Percentiles rank a stretch among this genome's conserved stretches.
phyloP scores from a whole-genome alignment of 2,888 invertebrate species.

The Campoplex nolae region DNA sequence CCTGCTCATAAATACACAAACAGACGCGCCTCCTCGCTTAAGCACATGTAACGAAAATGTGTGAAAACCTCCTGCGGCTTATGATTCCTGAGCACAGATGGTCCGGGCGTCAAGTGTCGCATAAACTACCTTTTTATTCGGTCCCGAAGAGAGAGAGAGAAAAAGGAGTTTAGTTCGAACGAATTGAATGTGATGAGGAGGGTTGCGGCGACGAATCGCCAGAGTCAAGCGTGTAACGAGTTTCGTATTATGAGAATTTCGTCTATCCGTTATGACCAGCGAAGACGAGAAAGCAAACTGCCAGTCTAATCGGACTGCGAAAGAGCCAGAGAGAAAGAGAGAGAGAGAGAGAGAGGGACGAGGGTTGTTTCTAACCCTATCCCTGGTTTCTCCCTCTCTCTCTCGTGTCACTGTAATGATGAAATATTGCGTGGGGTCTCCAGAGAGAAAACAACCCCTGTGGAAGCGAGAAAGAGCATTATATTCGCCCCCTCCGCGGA shows the following conservation, averaged over 20 bases:
- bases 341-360: constrained; percentile 16
- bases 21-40: background rate
- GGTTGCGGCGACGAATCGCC: constrained; percentile 50
- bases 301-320: constrained; percentile 20
- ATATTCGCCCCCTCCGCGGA: constrained; percentile 45
- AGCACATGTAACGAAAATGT: constrained; percentile 19
- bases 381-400: constrained; percentile 65
- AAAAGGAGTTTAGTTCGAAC: constrained; percentile 70
- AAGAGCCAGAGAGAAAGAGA: constrained; percentile 23
- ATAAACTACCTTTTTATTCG: constrained; percentile 81
- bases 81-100: constrained; percentile 76
- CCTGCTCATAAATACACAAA: constrained; percentile 40
- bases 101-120: constrained; percentile 80
- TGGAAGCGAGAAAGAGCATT: constrained; percentile 17
- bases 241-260: constrained; percentile 75
- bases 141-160: constrained; percentile 42
- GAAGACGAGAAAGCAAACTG: constrained; percentile 10
- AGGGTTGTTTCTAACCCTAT: constrained; percentile 79
- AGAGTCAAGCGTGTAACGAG: constrained; percentile 80
- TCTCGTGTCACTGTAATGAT: constrained; percentile 82
- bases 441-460: constrained; percentile 62
- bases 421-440: constrained; percentile 81
- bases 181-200: constrained; percentile 81
- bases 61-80: constrained; percentile 17
- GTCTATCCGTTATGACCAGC: constrained; percentile 45